A percentile compares a stretch with the other conserved stretches of the same genome.
Conservation (phyloP, 2,113 vertebrate genomes). For the Pipra filicauda region DNA sequence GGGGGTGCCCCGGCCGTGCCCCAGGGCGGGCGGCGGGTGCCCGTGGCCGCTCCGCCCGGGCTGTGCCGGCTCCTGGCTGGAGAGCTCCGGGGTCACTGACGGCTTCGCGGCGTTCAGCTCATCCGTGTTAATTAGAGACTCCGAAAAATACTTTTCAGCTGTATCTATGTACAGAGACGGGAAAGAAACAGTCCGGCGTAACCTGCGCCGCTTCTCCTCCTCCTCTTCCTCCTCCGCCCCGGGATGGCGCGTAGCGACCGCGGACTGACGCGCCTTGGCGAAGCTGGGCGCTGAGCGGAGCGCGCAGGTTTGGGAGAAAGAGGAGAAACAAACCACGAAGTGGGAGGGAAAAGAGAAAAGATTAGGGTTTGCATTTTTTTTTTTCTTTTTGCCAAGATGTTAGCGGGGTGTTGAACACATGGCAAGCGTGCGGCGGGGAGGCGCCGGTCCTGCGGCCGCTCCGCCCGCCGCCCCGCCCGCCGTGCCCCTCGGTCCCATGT, state of each 20-base stretch:
- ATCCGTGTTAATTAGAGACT: conserved; percentile 13
- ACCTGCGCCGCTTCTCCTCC: not conserved
- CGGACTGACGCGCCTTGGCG: not conserved
- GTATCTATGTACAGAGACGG: not conserved
- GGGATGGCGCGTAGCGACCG: not conserved
- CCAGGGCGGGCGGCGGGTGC: not conserved
- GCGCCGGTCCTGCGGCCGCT: not conserved
- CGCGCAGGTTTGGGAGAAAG: not conserved
- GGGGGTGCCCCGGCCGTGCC: not conserved
- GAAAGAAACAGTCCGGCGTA: not conserved
- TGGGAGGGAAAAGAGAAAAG: not conserved
- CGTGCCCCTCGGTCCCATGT: not conserved
- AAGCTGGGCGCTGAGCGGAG: not conserved
- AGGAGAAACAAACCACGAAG: not conserved
- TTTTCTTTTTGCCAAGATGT: conserved; percentile 4
- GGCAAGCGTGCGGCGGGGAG: not conserved
- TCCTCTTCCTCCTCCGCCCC: not conserved
- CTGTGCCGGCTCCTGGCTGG: not conserved
- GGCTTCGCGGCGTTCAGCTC: not conserved
- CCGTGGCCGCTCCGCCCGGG: not conserved
- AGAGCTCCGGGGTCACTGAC: not conserved
- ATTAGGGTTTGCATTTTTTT: not conserved
- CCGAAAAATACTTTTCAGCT: conserved; percentile 29
- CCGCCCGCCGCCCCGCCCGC: not conserved
- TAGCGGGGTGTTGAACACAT: not conserved